These are phyloP conservation scores for Empis livida DNA, from an alignment of 2,888 invertebrate genomes.

Conservation along the genomic window DNA sequence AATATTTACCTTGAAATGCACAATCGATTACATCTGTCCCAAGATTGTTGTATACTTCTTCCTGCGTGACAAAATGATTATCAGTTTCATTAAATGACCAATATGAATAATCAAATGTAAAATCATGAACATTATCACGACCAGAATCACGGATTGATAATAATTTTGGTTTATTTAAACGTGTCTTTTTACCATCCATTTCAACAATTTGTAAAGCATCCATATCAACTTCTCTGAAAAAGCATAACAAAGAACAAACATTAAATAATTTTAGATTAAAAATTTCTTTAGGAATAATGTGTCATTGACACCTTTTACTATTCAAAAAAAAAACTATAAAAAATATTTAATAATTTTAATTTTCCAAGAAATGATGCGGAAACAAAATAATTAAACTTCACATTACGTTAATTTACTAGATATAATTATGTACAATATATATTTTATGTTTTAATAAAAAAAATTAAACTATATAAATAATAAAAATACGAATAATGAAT, in stretches of 20 bases:
- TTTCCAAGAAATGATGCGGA: too few species aligned
- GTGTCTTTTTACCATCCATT: conserved; percentile 74
- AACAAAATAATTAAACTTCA: too few species aligned
- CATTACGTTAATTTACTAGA: too few species aligned
- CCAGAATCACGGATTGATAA: conserved; percentile 30
- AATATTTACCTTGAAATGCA: conserved; percentile 52
- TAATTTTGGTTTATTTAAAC: conserved; percentile 55
- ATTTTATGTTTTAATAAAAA: too few species aligned
- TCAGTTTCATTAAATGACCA: conserved; percentile 67
- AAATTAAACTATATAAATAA: too few species aligned
- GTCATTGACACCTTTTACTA: not conserved
- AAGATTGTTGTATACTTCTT: conserved; percentile 60
- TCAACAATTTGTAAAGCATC: conserved; percentile 69
- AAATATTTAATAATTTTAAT: too few species aligned
- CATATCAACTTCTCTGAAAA: conserved; percentile 68
- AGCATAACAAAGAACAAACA: too few species aligned
- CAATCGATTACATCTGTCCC: conserved; percentile 61
- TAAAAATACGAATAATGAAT: too few species aligned
- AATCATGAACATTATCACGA: conserved; percentile 62
- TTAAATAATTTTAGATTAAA: not conserved
- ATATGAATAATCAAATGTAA: conserved; percentile 81
- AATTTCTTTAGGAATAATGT: not conserved
- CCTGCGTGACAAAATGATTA: conserved; percentile 64
- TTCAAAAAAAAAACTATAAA: not conserved
- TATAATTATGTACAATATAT: too few species aligned